These are phyloP conservation scores for Rhinogobius similis DNA, from an alignment of 2,113 vertebrate genomes.

Conservation along the genomic window DNA sequence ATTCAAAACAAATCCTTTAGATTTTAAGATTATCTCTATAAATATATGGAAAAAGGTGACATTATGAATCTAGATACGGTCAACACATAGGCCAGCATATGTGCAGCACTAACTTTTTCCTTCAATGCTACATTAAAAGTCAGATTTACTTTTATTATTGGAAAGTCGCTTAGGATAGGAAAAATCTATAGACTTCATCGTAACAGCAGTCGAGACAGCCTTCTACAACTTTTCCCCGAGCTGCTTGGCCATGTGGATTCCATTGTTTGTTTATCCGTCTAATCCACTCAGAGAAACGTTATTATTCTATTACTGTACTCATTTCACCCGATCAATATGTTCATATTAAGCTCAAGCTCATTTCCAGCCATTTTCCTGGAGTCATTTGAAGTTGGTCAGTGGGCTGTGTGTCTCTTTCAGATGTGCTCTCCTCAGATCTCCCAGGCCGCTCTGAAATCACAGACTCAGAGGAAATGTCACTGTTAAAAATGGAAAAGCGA, in stretches of 20 bases:
- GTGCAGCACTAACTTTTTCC: neutral
- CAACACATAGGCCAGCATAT: neutral
- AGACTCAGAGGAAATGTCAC: constrained; percentile 71
- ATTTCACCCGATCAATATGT: constrained; percentile 1
- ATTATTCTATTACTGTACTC: constrained; percentile 12
- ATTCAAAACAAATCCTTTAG: too few relatives aligned
- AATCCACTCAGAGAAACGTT: neutral
- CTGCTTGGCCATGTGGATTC: constrained; percentile 4
- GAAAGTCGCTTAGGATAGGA: neutral
- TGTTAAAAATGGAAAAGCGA: constrained; percentile 68
- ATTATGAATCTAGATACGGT: too few relatives aligned
- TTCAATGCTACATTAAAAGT: neutral
- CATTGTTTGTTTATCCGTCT: neutral
- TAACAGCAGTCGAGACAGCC: neutral
- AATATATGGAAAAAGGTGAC: too few relatives aligned
- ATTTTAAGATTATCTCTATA: too few relatives aligned
- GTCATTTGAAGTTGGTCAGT: constrained; percentile 24
- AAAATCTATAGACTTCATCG: neutral
- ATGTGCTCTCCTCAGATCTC: constrained; percentile 50
- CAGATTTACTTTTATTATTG: neutral
- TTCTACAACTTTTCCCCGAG: neutral
- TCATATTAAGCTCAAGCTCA: constrained; percentile 21
- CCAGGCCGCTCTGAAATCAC: constrained; percentile 49
- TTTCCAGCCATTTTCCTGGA: constrained; percentile 18
- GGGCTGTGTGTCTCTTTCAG: constrained; percentile 16